phyloP scores from a whole-genome alignment of 2,797 vertebrate species.

The Macropodus opercularis region DNA sequence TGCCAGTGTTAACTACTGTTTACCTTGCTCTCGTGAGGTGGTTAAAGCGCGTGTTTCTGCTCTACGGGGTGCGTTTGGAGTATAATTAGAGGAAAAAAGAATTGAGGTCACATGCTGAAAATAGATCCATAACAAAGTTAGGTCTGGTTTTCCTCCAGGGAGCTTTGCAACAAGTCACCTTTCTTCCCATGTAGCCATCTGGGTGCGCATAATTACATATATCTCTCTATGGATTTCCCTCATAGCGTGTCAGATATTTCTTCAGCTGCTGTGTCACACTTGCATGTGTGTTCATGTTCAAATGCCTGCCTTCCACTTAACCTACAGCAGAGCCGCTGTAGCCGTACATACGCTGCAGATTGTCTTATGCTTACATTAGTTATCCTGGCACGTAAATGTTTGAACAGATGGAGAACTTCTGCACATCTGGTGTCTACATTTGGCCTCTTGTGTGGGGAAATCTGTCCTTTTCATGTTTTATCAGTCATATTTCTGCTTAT shows the following conservation, averaged over 20 bases:
- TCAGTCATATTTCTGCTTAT: background rate
- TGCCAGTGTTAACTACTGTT: slow-evolving; percentile 55
- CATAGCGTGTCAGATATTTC: slow-evolving; percentile 17
- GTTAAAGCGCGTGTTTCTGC: slow-evolving; percentile 40
- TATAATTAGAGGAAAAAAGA: slow-evolving; percentile 66
- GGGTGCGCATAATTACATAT: background rate
- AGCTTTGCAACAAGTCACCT: background rate
- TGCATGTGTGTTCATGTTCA: slow-evolving; percentile 6
- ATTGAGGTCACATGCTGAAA: slow-evolving; percentile 61
- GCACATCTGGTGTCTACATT: slow-evolving; percentile 20
- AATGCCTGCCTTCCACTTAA: slow-evolving; percentile 1
- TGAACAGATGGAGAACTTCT: slow-evolving; percentile 29
- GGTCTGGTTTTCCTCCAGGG: slow-evolving; percentile 5
- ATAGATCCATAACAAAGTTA: background rate
- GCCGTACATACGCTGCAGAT: slow-evolving; percentile 1
- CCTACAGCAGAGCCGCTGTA: slow-evolving; percentile 15
- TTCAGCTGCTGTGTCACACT: slow-evolving; percentile 8
- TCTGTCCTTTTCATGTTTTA: too few species aligned
- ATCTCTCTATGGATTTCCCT: background rate
- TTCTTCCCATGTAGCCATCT: background rate
- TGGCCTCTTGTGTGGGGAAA: background rate
- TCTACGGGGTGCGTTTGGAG: slow-evolving; percentile 18
- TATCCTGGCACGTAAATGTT: slow-evolving; percentile 16
- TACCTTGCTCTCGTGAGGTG: slow-evolving; percentile 36
- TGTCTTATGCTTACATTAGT: slow-evolving; percentile 3